Evolutionary conservation across 2,113 vertebrate species (phyloP).

Genomic region (Podarcis muralis): DNA sequence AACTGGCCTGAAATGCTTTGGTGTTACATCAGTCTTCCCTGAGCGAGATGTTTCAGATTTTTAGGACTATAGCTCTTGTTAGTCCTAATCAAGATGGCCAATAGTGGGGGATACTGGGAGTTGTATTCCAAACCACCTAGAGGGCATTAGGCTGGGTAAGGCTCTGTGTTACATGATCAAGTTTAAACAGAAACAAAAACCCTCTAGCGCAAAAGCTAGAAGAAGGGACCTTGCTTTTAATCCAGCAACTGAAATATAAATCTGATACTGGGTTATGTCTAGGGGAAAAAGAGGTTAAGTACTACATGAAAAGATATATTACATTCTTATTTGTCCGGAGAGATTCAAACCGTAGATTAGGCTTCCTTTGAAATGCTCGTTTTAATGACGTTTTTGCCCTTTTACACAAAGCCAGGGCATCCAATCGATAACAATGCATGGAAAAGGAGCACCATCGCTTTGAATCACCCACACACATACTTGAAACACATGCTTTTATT

Average conservation of each 20-base stretch:
- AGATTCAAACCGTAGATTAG: conserved; percentile 20
- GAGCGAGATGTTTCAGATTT: too few species aligned
- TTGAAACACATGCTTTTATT: conserved; percentile 22
- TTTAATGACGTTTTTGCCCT: not conserved
- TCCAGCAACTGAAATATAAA: not conserved
- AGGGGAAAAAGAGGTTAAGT: not conserved
- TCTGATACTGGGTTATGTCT: not conserved
- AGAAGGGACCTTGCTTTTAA: not conserved
- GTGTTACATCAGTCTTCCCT: too few species aligned
- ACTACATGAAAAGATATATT: not conserved
- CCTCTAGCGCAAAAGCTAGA: not conserved
- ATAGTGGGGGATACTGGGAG: too few species aligned
- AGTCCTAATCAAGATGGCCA: too few species aligned
- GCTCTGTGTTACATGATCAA: not conserved
- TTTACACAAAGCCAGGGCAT: not conserved
- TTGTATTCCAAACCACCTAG: too few species aligned
- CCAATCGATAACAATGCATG: conserved; percentile 1
- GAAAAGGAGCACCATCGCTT: conserved; percentile 1
- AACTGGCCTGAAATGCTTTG: not conserved
- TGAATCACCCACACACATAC: conserved; percentile 4
- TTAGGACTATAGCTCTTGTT: too few species aligned
- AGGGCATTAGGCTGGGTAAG: too few species aligned
- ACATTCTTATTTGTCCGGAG: not conserved
- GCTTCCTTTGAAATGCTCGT: not conserved
- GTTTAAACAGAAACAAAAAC: not conserved